Evolutionary conservation across 2,113 vertebrate species (phyloP).

Genomic region (Aviceda subcristata): DNA sequence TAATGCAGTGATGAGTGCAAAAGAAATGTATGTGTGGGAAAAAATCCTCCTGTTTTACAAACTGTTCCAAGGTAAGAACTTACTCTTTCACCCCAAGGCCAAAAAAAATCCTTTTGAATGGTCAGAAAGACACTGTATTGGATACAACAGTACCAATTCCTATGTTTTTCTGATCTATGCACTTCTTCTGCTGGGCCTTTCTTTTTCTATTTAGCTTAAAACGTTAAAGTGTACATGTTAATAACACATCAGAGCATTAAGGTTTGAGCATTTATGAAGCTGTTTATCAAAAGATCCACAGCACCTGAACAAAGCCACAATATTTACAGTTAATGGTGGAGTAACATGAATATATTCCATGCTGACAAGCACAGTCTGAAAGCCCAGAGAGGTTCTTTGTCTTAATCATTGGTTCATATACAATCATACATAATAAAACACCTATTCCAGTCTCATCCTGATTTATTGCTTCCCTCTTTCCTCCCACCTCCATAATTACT

Average conservation of each 20-base stretch:
- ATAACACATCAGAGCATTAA: not conserved
- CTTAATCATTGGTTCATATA: slow-evolving; percentile 42
- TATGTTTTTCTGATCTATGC: not conserved
- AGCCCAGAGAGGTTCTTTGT: slow-evolving; percentile 12
- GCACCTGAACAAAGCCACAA: not conserved
- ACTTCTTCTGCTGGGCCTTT: not conserved
- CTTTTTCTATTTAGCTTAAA: not conserved
- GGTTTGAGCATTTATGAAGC: not conserved
- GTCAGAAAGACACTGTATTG: not conserved
- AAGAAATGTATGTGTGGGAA: not conserved
- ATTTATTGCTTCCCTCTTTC: slow-evolving; percentile 30
- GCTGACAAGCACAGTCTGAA: not conserved
- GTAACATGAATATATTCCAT: not conserved
- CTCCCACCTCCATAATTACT: slow-evolving; percentile 36
- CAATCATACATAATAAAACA: slow-evolving; percentile 47
- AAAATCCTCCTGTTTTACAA: not conserved
- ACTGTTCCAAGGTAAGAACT: not conserved
- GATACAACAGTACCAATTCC: not conserved
- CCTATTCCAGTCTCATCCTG: slow-evolving; percentile 20
- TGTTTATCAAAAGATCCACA: slow-evolving; percentile 5
- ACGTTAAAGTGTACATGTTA: not conserved
- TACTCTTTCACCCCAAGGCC: not conserved
- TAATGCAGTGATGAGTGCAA: not conserved
- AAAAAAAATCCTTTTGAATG: not conserved
- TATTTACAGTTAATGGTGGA: not conserved